These are phyloP conservation scores for Sinohyriopsis cumingii DNA, from an alignment of 2,888 invertebrate species.

Conservation along the genomic window DNA sequence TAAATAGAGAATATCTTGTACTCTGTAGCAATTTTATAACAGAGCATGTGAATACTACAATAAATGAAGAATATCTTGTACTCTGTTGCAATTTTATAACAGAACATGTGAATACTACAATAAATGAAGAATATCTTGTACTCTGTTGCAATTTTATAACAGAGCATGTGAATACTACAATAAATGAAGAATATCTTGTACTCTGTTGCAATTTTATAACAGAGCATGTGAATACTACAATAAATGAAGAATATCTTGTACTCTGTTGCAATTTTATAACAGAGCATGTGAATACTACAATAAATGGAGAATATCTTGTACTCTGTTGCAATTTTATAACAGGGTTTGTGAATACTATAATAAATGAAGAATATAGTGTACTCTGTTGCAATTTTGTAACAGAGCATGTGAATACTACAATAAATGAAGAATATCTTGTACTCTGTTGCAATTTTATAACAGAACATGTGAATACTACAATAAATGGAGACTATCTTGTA, in stretches of 20 bases:
- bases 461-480: not conserved
- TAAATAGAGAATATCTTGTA: constrained; percentile 5
- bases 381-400: not conserved
- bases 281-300: not conserved
- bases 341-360: not conserved
- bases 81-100: not conserved
- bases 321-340: not conserved
- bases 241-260: constrained; percentile 7
- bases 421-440: constrained; percentile 7
- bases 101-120: not conserved
- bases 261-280: not conserved
- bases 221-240: not conserved
- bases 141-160: not conserved
- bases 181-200: constrained; percentile 7
- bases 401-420: not conserved
- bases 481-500: constrained; percentile 8
- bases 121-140: constrained; percentile 7
- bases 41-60: not conserved
- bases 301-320: constrained; percentile 6
- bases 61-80: constrained; percentile 7
- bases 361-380: constrained; percentile 6
- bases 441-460: not conserved
- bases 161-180: not conserved
- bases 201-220: not conserved
- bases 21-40: not conserved